phyloP scores from a whole-genome alignment of 2,888 invertebrate genomes.

The Drosophila monieri region DNA sequence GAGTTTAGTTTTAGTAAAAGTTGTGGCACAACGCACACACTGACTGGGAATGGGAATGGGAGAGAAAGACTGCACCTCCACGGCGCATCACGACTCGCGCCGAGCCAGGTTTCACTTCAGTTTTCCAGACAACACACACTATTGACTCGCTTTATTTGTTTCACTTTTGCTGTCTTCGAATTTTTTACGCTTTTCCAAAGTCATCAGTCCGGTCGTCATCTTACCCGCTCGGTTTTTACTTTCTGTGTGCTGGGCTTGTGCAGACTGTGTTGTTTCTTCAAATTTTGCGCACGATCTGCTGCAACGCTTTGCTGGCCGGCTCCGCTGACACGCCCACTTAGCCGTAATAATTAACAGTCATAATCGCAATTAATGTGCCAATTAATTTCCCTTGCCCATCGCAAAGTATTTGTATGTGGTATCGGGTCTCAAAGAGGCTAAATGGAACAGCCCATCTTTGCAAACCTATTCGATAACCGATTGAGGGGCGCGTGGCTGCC shows the following conservation, averaged over 20 bases:
- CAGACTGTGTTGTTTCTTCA: slow-evolving; percentile 54
- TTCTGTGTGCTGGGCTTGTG: slow-evolving; percentile 50
- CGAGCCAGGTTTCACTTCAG: slow-evolving; percentile 72
- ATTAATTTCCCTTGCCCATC: slow-evolving; percentile 52
- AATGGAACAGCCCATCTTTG: background rate
- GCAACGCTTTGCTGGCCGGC: slow-evolving; percentile 72
- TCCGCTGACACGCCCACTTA: slow-evolving; percentile 56
- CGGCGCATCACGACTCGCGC: slow-evolving; percentile 41
- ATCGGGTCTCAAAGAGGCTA: background rate
- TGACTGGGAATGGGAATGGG: background rate
- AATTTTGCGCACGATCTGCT: slow-evolving; percentile 79
- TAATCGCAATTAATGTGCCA: slow-evolving; percentile 46
- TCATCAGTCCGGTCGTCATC: slow-evolving; percentile 35
- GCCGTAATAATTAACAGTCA: slow-evolving; percentile 63
- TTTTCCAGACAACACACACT: slow-evolving; percentile 56
- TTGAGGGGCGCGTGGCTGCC: slow-evolving; percentile 19
- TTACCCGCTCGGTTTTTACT: slow-evolving; percentile 65
- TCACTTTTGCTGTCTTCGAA: slow-evolving; percentile 63
- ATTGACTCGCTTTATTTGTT: slow-evolving; percentile 59
- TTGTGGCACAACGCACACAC: slow-evolving; percentile 56
- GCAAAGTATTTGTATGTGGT: background rate
- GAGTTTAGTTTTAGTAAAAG: slow-evolving; percentile 67
- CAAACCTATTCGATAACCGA: slow-evolving; percentile 19
- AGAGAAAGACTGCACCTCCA: slow-evolving; percentile 39
- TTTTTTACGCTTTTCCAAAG: slow-evolving; percentile 77